Base-by-base conservation (phyloP, 2,797 vertebrate species). In the Anomalospiza imberbis region DNA sequence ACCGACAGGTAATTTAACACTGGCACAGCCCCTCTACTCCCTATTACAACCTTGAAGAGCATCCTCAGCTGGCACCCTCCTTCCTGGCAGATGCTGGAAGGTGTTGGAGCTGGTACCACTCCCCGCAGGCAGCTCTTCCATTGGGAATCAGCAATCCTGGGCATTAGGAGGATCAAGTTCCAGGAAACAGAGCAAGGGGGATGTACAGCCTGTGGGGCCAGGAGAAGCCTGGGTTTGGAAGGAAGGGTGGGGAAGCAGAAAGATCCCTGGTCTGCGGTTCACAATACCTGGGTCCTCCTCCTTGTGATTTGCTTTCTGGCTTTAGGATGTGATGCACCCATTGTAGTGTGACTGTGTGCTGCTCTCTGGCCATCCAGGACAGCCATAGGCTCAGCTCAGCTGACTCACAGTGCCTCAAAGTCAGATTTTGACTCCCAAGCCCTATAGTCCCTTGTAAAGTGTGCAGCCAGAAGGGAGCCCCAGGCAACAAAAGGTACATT, bases 271-370 rank as follows among this genome's bases (percentile, higher is more conserved):
- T 32, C 32, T 85, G 48, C 5, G 0, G 14, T 14, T 78, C 55
- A 22, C 5, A 6, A 29, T 7, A 13, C 50, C 34, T 0, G 1
- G 3, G 31, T 45, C 28, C 18, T 74, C 26, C 54, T 77, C 28
- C 38, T 18, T 10, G 31, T 12, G 24, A 10, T 40, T 79, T 25
- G 6, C 8, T 31, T 63, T 70, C 62, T 75, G 45, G 14, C 25
- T 65, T 63, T 42, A 53, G 73, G 77, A 55, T 0, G 3, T 9
- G 44, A 47, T 31, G 38, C 14, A 45, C 17, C 42, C 21, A 5
- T 36, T 34, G 32, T 5, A 31, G 60, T 2, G n/a, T 0, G 1
- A 17, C 21, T 38, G 40, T 14, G 36, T 21, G 48, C 44, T 67
- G n/a, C 3, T 6, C 26, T 61, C 29, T 16, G 16, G 47, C 29